Base-by-base conservation (phyloP, 1,140 invertebrate species). In the Papilio helenus region DNA sequence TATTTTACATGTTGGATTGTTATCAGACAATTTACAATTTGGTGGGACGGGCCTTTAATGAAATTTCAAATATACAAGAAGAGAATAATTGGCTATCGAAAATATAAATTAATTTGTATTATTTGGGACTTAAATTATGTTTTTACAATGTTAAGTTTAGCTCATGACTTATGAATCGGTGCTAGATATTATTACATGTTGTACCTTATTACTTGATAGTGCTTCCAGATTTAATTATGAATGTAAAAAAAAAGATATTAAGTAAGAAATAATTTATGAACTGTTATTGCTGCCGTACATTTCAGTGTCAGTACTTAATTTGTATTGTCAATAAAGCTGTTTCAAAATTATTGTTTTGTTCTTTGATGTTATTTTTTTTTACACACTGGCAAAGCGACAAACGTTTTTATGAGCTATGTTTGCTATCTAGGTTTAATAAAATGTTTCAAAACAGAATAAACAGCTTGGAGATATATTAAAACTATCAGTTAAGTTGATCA, bases 241-340 rank as follows among this genome's bases (percentile, higher is more conserved):
- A 10, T 76, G 49, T 76, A 76, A 65, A 77, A 44, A n/a, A 51
- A 58, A 77, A 65, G 26, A 29, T 77, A 65, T 46, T 44, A n/a
- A 23, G 8, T 61, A 44, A 65, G 55, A 39, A 77, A 68, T 58
- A 77, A 44, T 77, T 77, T 77, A 77, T 65, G 16, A 65, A 42
- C 58, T 77, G 76, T 77, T 77, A 65, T 77, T 44, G 51, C 55
- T 58, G 55, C 34, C 34, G 34, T 42, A 42, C 55, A 72, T 76
- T 46, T 51, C 65, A 72, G 72, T 39, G 76, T 51, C 77, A 71
- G 81, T 83, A 83, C 81, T 83, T 81, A 82, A 79, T 80, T 78
- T 77, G 39, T 76, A 80, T 79, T 86, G 79, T 55, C n/a, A 83
- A 85, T 86, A 86, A 85, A 86, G 77, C 82, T 85, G 74, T 84